phyloP scores from a whole-genome alignment of 2,888 invertebrate genomes.

The Erynnis tages region DNA sequence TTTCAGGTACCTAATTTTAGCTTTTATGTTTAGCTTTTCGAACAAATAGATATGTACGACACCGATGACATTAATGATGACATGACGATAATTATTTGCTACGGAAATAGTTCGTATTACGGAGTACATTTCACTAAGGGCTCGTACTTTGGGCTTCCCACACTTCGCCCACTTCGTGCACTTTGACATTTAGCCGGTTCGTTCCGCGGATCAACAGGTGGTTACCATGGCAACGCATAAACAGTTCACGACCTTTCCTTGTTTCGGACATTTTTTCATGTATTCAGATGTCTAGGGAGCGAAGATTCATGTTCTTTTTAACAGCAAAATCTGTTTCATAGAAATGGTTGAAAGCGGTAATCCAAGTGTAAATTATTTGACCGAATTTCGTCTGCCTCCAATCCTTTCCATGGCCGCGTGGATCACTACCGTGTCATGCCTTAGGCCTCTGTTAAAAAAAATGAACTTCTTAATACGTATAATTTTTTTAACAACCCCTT shows the following conservation, averaged over 20 bases:
- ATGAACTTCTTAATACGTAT: too few species aligned
- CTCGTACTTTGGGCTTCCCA: constrained; percentile 1
- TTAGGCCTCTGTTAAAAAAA: too few species aligned
- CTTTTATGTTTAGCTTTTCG: too few species aligned
- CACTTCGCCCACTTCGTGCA: constrained; percentile 40
- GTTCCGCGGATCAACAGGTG: constrained; percentile 55
- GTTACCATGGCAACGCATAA: constrained; percentile 57
- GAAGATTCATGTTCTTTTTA: neutral
- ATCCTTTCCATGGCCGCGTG: too few species aligned
- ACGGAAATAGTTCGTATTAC: constrained; percentile 44
- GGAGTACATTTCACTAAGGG: constrained; percentile 35
- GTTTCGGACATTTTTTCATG: constrained; percentile 10
- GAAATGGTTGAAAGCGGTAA: too few species aligned
- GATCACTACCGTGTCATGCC: too few species aligned
- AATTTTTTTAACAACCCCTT: too few species aligned
- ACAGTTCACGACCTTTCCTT: constrained; percentile 54
- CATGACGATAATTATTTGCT: constrained; percentile 41
- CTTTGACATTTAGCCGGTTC: constrained; percentile 55
- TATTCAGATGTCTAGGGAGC: neutral
- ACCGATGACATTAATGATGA: constrained; percentile 20
- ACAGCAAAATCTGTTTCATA: neutral
- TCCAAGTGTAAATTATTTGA: neutral
- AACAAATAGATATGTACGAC: too few species aligned
- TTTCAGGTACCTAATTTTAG: too few species aligned
- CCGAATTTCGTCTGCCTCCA: too few species aligned